Evolutionary conservation across 2,888 invertebrate genomes (phyloP), one percentile per base, ranked within the genome.

Genomic region (Nebria brevicollis): DNA sequence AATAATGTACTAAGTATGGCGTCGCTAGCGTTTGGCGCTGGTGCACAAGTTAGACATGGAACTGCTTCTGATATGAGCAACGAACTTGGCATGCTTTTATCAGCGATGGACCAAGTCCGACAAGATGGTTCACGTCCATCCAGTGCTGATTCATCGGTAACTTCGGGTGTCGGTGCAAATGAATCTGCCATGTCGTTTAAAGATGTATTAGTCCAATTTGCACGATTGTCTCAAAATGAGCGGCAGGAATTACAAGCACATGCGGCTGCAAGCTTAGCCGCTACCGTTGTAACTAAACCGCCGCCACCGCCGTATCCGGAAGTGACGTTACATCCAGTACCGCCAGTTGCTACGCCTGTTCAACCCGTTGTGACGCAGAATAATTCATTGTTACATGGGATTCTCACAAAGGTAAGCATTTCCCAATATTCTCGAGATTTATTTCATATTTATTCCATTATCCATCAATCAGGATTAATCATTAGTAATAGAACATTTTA

Each of bases 241-340:
- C 84, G 87, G 65, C 86, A 88, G 73, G 89, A 88, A 83, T 83
- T 89, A 7, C 85, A 89, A 26, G 87, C 88, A 81, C 87, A 87
- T 77, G 86, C 87, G 3, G 86, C 87, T 64, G 77, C 77, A 25
- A 42, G 70, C 15, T 70, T 75, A 3, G 66, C 76, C 15, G 72
- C 76, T n/a, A 68, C 77, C 11, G 76, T 34, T 68, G 11, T 41
- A 43, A 82, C 15, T 34, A 88, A 91, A 77, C 92, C 92, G 1
- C 92, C 93, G 7, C 93, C 94, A 5, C 94, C 93, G 74, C 94
- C 93, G 75, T 95, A 95, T 89, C 95, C 95, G 0, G 95, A 95
- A 89, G 95, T 95, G 73, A 95, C 95, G 1, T 90, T 95, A 25
- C 93, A 95, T 86, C 95, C 95, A 0, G 95, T 95, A 78, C 90